Evolutionary conservation across 2,888 invertebrate genomes (phyloP), one percentile per base, ranked within the genome.

Genomic region (Glyphotaelius pellucidus): DNA sequence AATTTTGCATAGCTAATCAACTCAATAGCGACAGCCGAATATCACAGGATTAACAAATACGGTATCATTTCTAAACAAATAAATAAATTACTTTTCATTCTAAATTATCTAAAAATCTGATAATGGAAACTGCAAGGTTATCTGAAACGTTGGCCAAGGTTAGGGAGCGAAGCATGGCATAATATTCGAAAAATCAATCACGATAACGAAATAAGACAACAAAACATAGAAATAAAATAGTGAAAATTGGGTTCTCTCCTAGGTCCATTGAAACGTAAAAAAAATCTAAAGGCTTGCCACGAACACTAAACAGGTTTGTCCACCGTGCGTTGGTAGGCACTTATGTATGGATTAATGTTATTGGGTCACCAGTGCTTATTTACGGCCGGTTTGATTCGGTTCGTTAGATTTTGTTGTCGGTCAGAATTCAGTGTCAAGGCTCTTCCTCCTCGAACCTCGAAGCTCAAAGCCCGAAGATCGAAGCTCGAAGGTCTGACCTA

Each of bases 261-360:
- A 67, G 25, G 67, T 67, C 7, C 25, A 67, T n/a, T 9, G 25
- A 67, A 25, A 67, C 25, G 25, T 67, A 5, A 25, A 67, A 67
- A 25, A 52, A 67, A 25, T 25, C 25, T 25, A n/a, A 67, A 67
- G 67, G 25, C 67, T 67, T 67, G 67, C 25, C 25, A n/a, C 25
- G n/a, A 52, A 52, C 52, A 19, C 52, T 7, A 38, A 86, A 86
- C 86, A 42, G 86, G 86, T 86, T 86, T 42, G 25, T 19, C 86
- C 42, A 15, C n/a, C 11, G 42, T 15, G 86, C 42, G 86, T 42
- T 15, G 85, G 38, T 38, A 85, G 85, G 38, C 42, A 85, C 38
- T 38, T 38, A 35, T 47, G 86, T 42, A 42, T 86, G 92, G 90
- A 92, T 90, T 90, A 92, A 92, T 92, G 92, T 92, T 92, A 90